phyloP scores from a whole-genome alignment of 2,113 vertebrate genomes.

The Cyanoliseus patagonus region DNA sequence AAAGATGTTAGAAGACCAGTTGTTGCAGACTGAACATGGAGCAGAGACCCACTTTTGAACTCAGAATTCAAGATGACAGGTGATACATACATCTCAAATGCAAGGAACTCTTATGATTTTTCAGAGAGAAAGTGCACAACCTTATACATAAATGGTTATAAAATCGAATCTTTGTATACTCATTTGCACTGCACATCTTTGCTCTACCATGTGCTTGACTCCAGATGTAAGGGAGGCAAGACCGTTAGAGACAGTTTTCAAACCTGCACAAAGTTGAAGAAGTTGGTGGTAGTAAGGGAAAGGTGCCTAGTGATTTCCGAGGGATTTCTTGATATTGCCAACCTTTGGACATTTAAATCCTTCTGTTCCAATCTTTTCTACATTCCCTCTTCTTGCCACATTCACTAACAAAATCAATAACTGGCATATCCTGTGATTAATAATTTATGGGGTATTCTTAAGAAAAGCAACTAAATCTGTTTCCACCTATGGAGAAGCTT shows the following conservation, averaged over 20 bases:
- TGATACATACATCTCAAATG: no score
- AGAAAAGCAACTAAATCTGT: not conserved
- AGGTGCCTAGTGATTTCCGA: not conserved
- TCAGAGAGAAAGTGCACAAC: not conserved
- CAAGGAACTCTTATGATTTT: not conserved
- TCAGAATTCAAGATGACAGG: not conserved
- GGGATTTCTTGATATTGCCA: not conserved
- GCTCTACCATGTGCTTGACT: not conserved
- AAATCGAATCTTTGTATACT: not conserved
- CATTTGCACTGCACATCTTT: fast-evolving
- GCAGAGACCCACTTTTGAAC: fast-evolving
- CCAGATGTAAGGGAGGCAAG: not conserved
- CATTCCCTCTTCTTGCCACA: not conserved
- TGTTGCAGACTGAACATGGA: not conserved
- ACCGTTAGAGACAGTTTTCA: not conserved
- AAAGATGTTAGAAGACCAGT: not conserved
- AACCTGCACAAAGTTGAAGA: not conserved
- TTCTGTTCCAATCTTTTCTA: not conserved
- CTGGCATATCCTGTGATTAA: not conserved
- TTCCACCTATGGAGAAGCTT: not conserved
- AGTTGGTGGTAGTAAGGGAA: not conserved
- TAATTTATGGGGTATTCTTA: not conserved
- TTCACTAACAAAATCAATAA: not conserved
- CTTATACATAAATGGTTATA: not conserved
- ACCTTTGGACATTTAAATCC: not conserved